These are phyloP conservation scores for Sebastes steindachneri DNA, from an alignment of 2,797 vertebrate genomes.

Conservation along the genomic window DNA sequence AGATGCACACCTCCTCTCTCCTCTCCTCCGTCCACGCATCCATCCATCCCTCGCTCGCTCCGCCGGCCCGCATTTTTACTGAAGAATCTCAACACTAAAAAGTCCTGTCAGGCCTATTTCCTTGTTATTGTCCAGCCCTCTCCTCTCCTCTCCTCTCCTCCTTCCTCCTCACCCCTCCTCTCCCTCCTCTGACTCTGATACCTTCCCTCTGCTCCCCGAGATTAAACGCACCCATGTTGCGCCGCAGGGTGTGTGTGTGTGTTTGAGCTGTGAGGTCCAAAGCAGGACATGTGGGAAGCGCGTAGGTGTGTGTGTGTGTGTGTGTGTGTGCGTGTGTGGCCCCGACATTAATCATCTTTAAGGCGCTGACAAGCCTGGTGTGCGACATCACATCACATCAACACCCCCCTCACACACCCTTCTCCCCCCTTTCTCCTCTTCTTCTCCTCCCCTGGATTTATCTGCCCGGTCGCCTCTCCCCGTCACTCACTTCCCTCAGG, in stretches of 20 bases:
- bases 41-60: conserved; percentile 55
- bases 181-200: conserved; percentile 18
- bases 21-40: conserved; percentile 45
- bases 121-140: conserved; percentile 92
- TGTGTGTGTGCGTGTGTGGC: conserved; percentile 78
- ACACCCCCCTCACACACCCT: conserved; percentile 21
- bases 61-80: conserved; percentile 87
- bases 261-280: conserved; percentile 68
- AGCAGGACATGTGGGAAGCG: conserved; percentile 21
- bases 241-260: conserved; percentile 44
- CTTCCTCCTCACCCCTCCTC: conserved; percentile 6
- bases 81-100: conserved; percentile 98
- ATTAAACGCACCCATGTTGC: conserved; percentile 88
- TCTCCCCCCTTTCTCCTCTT: conserved; percentile 38
- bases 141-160: conserved; percentile 26
- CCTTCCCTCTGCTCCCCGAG: conserved; percentile 82
- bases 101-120: conserved; percentile 99
- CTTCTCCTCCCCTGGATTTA: conserved; percentile 86
- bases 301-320: background rate
- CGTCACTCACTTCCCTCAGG: conserved; percentile 87
- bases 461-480: conserved; percentile 84
- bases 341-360: conserved; percentile 99
- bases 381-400: conserved; percentile 75
- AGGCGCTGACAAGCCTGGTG: conserved; percentile 92
- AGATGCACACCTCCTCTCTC: conserved; percentile 57